Evolutionary conservation across 2,797 vertebrate species (phyloP), one percentile per base, ranked within the genome.

Genomic region (Megalops cyprinoides): DNA sequence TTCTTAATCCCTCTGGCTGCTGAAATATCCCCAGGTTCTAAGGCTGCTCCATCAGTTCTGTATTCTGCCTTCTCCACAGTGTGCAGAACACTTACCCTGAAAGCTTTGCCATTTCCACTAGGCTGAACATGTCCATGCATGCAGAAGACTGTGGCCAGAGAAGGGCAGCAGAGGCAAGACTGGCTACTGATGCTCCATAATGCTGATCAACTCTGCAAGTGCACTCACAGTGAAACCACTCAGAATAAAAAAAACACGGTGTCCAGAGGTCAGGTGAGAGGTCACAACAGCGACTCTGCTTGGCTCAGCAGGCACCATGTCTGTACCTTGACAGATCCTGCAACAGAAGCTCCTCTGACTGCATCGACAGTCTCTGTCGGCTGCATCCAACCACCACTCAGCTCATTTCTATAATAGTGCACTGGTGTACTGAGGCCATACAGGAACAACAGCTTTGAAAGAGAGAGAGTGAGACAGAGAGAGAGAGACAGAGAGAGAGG

Each of bases 81-180:
- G 20, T 23, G 5, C 23, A 15, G 5, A 69, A 5, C 87, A 89
- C 95, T 92, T 94, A 95, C 94, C 95, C 92, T 78, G 94, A 91
- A 79, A 95, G 94, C 94, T 95, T 95, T 83, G 94, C 92, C 87
- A 94, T 93, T 94, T 95, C 95, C 90, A 94, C 93, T 90, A 95
- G 95, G 92, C 94, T 92, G 90, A 95, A 95, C 91, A 95, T 94
- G 91, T 95, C 95, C 95, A 95, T 95, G 91, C 91, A 93, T 42
- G 67, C 67, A n/a, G 67, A 67, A 39, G 67, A 9, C 67, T 71
- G 67, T 8, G 39, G 67, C 44, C 37, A 10, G 39, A 71, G 39
- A 6, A 9, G 67, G 6, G 12, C 12, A 3, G 51, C 0, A 18
- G 51, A 18, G 51, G 51, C 12, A n/a, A 9, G 10, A 20, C 20